A percentile compares a stretch with the other conserved stretches of the same genome.
These are phyloP conservation scores for Drosophila anomalata DNA, from an alignment of 2,888 invertebrate species.

Conservation along the genomic window DNA sequence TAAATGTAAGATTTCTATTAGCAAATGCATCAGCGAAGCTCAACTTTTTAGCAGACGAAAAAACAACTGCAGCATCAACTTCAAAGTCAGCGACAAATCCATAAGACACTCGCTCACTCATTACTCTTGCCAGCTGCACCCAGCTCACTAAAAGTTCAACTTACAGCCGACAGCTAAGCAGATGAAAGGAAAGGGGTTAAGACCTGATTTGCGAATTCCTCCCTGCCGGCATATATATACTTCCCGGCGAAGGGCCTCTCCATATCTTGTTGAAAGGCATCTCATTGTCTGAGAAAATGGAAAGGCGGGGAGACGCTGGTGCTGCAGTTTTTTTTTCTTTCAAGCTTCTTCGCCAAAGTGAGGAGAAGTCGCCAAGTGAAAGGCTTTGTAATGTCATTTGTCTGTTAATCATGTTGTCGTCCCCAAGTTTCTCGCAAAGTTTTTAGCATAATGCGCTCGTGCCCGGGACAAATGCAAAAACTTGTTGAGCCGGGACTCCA, in stretches of 20 bases:
- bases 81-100: conserved; percentile 72
- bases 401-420: conserved; percentile 73
- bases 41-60: conserved; percentile 28
- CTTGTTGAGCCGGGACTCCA: conserved; percentile 62
- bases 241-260: conserved; percentile 41
- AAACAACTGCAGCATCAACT: conserved; percentile 52
- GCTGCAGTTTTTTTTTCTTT: conserved; percentile 14
- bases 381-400: conserved; percentile 74
- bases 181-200: conserved; percentile 67
- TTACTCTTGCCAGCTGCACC: conserved; percentile 51
- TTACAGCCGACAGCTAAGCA: conserved; percentile 56
- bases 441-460: conserved; percentile 70
- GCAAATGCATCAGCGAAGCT: conserved; percentile 24
- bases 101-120: conserved; percentile 53
- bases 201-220: conserved; percentile 69
- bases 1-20: conserved; percentile 44
- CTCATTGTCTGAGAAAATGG: conserved; percentile 61
- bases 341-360: conserved; percentile 11
- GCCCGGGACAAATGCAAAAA: conserved; percentile 60
- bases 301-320: conserved; percentile 42
- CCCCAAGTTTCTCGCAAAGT: conserved; percentile 65
- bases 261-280: conserved; percentile 53
- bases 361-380: conserved; percentile 60
- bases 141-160: conserved; percentile 57
- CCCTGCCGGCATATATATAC: conserved; percentile 8